A percentile compares a stretch with the other conserved stretches of the same genome.
Conservation (phyloP, 2,797 vertebrate species). For the Coracias cyanogaster region DNA sequence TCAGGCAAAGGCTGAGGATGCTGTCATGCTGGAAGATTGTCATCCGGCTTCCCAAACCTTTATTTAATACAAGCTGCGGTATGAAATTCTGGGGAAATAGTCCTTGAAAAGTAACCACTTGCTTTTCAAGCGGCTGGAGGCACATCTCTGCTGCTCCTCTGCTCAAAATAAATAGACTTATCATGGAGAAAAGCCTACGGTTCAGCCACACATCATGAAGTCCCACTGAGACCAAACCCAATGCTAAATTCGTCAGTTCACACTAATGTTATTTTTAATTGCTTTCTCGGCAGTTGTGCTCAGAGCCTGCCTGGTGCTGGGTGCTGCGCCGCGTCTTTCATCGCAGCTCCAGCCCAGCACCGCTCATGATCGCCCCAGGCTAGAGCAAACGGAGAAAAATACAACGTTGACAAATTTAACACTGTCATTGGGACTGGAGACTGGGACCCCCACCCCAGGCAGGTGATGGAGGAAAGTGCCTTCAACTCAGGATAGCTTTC, state of each 20-base stretch:
- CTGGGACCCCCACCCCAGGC: not conserved
- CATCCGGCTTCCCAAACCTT: not conserved
- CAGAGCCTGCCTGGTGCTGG: not conserved
- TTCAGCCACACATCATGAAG: not conserved
- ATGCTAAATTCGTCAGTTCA: not conserved
- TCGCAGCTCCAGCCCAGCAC: not conserved
- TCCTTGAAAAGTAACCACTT: slow-evolving; percentile 30
- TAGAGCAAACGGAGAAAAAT: not conserved
- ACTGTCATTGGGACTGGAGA: not conserved
- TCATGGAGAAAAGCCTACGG: not conserved
- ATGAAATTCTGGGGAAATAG: not conserved
- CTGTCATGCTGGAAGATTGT: not conserved
- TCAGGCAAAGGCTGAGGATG: not conserved
- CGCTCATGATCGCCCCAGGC: not conserved
- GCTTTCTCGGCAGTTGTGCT: slow-evolving; percentile 8
- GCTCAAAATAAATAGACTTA: slow-evolving; percentile 35
- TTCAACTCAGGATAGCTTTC: not conserved
- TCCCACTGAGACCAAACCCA: slow-evolving; percentile 7
- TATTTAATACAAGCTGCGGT: not conserved
- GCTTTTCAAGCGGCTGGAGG: not conserved
- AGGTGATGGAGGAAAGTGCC: not conserved
- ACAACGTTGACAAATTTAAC: not conserved
- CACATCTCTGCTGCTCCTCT: not conserved
- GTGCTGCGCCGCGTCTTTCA: fast-evolving
- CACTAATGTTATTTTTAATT: slow-evolving; percentile 41